A percentile compares a stretch with the other conserved stretches of the same genome.
Evolutionary conservation across 1,140 invertebrate species (phyloP).

Genomic region (Arctopsyche grandis): DNA sequence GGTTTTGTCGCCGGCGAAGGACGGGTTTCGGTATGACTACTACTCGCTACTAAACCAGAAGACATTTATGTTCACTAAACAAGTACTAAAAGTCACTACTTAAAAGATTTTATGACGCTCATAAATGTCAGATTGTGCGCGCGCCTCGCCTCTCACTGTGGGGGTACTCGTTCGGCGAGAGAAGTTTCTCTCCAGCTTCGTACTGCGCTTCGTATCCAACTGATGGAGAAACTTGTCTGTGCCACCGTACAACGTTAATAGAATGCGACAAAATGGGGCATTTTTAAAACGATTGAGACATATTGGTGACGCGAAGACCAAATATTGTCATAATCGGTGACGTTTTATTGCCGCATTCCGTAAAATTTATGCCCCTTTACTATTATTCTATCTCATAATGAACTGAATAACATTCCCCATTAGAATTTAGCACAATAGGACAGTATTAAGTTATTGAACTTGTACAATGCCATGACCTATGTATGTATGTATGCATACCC

Average conservation of each 20-base stretch:
- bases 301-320: slow-evolving; percentile 26
- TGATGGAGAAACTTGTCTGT: neutral
- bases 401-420: too few species aligned
- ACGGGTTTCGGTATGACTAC: slow-evolving; percentile 45
- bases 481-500: too few species aligned
- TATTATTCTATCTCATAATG: too few species aligned
- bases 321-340: slow-evolving; percentile 2
- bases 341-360: slow-evolving; percentile 3
- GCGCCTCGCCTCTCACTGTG: slow-evolving; percentile 37
- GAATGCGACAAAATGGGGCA: slow-evolving; percentile 46
- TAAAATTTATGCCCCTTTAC: neutral
- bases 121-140: slow-evolving; percentile 66
- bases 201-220: neutral
- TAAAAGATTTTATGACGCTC: slow-evolving; percentile 69
- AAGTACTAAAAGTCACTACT: slow-evolving; percentile 70
- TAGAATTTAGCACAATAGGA: too few species aligned
- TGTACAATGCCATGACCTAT: too few species aligned
- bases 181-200: slow-evolving; percentile 19
- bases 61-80: slow-evolving; percentile 70
- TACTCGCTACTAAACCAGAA: slow-evolving; percentile 52
- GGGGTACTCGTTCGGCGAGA: slow-evolving; percentile 22
- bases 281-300: slow-evolving; percentile 48
- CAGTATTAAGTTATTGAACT: too few species aligned
- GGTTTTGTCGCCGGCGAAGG: slow-evolving; percentile 1
- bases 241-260: neutral